Percentiles rank a stretch among this genome's conserved stretches.
phyloP scores from a whole-genome alignment of 2,113 vertebrate species.

The Hemiprocne comata region DNA sequence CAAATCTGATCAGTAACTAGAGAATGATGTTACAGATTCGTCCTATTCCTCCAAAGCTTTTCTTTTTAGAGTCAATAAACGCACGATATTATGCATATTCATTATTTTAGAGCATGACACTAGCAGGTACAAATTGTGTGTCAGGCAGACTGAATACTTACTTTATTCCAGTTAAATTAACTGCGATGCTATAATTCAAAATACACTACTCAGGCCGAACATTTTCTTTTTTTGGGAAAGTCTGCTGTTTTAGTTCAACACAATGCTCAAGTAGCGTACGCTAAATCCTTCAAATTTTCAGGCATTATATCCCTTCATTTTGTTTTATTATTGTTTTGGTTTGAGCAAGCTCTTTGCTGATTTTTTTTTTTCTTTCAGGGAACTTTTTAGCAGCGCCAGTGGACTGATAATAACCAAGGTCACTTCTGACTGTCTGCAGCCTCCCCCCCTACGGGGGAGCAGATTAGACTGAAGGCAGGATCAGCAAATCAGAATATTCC shows the following conservation, averaged over 20 bases:
- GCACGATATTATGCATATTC: constrained; percentile 1
- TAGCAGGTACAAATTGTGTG: constrained; percentile 41
- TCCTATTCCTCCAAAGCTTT: background rate
- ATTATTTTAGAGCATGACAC: constrained; percentile 4
- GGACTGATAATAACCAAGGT: no score
- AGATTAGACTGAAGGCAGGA: no score
- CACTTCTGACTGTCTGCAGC: no score
- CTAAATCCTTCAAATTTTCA: background rate
- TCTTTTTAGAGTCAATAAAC: background rate
- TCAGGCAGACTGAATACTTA: constrained; percentile 42
- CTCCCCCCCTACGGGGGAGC: no score
- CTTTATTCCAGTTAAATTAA: constrained; percentile 28
- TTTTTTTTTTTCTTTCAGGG: no score
- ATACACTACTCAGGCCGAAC: background rate
- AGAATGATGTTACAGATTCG: background rate
- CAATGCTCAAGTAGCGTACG: constrained; percentile 35
- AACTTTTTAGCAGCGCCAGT: no score
- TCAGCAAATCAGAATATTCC: no score
- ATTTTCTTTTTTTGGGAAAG: background rate
- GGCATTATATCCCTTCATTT: background rate
- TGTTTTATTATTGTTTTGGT: no score
- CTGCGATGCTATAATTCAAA: constrained; percentile 38
- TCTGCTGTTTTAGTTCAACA: background rate
- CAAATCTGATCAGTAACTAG: background rate
- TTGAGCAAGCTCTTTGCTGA: no score